phyloP scores from a whole-genome alignment of 1,140 invertebrate species.

The Dysdera silvatica region DNA sequence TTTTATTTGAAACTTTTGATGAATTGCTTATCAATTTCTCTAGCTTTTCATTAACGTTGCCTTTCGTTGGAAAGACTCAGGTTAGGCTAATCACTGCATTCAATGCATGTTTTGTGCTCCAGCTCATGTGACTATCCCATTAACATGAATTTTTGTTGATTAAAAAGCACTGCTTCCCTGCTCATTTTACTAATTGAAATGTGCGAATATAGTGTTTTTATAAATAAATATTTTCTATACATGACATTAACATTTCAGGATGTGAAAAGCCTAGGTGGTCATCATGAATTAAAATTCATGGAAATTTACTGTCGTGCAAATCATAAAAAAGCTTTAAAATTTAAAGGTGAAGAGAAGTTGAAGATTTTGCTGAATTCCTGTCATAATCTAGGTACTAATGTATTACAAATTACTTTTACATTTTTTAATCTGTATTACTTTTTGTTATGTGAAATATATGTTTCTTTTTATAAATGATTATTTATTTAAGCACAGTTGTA shows the following conservation, averaged over 20 bases:
- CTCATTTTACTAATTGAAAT: too few species aligned
- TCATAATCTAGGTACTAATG: conserved; percentile 6
- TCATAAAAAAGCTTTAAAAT: neutral
- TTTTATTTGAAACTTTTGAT: too few species aligned
- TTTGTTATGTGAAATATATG: neutral
- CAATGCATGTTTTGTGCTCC: too few species aligned
- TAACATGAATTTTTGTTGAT: too few species aligned
- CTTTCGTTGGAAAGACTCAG: too few species aligned
- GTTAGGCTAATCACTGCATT: too few species aligned
- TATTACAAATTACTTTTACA: too few species aligned
- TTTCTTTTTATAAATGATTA: neutral
- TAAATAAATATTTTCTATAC: neutral
- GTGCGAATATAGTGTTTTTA: neutral
- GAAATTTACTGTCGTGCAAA: conserved; percentile 16
- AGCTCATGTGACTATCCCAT: too few species aligned
- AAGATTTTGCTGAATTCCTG: conserved; percentile 3
- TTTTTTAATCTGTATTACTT: neutral
- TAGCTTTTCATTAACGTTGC: too few species aligned
- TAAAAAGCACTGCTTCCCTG: too few species aligned
- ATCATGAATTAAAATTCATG: conserved; percentile 12
- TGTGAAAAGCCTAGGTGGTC: conserved; percentile 3
- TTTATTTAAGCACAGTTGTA: neutral
- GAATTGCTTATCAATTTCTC: too few species aligned
- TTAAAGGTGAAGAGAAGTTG: neutral
- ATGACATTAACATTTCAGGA: conserved; percentile 1